phyloP scores from a whole-genome alignment of 2,888 invertebrate species.

The Cephus pulcher region DNA sequence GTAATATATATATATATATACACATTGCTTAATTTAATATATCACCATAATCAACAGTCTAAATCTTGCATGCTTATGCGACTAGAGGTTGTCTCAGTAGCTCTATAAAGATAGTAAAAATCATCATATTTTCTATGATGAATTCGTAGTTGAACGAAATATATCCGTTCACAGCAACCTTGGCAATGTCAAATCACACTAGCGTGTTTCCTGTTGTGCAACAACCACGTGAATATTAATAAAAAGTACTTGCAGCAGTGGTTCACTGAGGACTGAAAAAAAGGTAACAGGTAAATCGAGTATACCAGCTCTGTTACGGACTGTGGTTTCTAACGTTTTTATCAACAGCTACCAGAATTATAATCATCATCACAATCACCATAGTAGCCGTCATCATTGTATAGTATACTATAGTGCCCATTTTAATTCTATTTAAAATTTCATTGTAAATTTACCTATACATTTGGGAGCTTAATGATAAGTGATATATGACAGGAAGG shows the following conservation, averaged over 20 bases:
- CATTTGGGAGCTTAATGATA: background rate
- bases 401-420: background rate
- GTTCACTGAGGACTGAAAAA: background rate
- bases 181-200: conserved; percentile 19
- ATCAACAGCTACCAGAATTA: background rate
- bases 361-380: background rate
- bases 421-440: background rate
- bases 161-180: conserved; percentile 22
- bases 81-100: background rate
- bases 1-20: background rate
- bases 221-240: background rate
- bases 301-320: background rate
- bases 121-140: background rate
- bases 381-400: background rate
- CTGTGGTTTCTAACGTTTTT: background rate
- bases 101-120: background rate
- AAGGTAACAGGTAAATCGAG: background rate
- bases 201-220: conserved; percentile 21
- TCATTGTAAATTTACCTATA: background rate
- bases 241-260: background rate
- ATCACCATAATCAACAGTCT: background rate
- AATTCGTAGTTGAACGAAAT: conserved; percentile 6
- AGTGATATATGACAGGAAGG: background rate
- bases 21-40: background rate
- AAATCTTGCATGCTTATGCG: background rate